Evolutionary conservation across 1,140 invertebrate species (phyloP).

Genomic region (Saccostrea cuccullata): DNA sequence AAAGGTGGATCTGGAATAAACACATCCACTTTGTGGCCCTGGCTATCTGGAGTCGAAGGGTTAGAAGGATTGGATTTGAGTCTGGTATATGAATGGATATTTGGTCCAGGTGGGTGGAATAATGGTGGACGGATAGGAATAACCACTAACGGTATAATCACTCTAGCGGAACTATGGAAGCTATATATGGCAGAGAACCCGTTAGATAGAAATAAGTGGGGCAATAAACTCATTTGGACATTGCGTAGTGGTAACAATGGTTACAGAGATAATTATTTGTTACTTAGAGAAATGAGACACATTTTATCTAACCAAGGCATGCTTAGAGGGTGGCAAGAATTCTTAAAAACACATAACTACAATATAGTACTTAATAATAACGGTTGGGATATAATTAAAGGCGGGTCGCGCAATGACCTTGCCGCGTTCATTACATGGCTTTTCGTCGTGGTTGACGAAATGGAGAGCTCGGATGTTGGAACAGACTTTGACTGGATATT

Average conservation of each 20-base stretch:
- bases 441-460: slow-evolving; percentile 29
- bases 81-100: slow-evolving; percentile 10
- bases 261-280: slow-evolving; percentile 15
- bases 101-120: slow-evolving; percentile 24
- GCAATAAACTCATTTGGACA: slow-evolving; percentile 40
- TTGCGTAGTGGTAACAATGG: slow-evolving; percentile 20
- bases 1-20: slow-evolving; percentile 5
- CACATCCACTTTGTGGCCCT: neutral
- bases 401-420: slow-evolving; percentile 22
- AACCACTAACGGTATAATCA: slow-evolving; percentile 13
- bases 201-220: slow-evolving; percentile 21
- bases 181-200: slow-evolving; percentile 38
- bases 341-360: slow-evolving; percentile 41
- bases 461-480: neutral
- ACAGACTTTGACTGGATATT: slow-evolving; percentile 33
- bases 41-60: neutral
- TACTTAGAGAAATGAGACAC: slow-evolving; percentile 47
- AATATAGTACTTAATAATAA: slow-evolving; percentile 30
- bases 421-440: slow-evolving; percentile 34
- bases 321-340: slow-evolving; percentile 39
- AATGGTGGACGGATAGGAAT: slow-evolving; percentile 29
- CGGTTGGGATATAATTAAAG: slow-evolving; percentile 38
- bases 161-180: slow-evolving; percentile 46
- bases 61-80: neutral
- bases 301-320: slow-evolving; percentile 37